Evolutionary conservation across 92 coral and sea anemone genomes (phyloP), one percentile per base, ranked within the genome.

Genomic region (Plumapathes pennacea): DNA sequence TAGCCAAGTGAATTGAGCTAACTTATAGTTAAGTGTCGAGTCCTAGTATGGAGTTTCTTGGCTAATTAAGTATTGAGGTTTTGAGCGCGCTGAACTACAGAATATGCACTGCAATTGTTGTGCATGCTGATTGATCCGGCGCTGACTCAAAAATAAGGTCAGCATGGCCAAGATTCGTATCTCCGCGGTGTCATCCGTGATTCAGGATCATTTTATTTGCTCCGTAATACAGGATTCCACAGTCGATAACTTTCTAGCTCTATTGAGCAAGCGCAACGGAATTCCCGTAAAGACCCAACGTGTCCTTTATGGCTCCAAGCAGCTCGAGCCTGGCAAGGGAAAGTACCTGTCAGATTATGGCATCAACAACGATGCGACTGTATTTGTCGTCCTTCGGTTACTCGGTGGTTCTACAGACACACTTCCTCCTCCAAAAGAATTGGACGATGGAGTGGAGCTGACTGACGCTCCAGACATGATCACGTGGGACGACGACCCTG

Each of bases 401-500:
- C 46, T 11, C 1, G 90, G 90, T 3, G 95, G 89, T 4, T 69
- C 74, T 34, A 66, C 72, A 4, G 58, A 41, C 23, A 51, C 25
- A 15, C 46, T 56, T 7, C 53, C 42, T 13, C 62, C 67, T 0
- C 58, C 25, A 25, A 87, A 87, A 67, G 75, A 66, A 39, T 49
- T 87, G 50, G 96, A 87, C 72, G 83, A 78, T 23, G 82, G 74
- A 33, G 84, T 87, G 7, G 96, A 83, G 49, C 61, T 87, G n/a
- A 36, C 79, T 1, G 71, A 72, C 12, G 86, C 81, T 33, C 96
- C 96, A 33, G 96, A 88, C 64, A 88, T 88, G 96, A 88, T 88
- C 72, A 88, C 96, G 61, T 88, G 96, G 96, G 90, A 88, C 40
- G 90, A 88, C 38, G 90, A 88, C 15, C 81, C 96, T 1, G 80